Conservation (phyloP, 2,797 vertebrate species). For the Pseudochirops cupreus region DNA sequence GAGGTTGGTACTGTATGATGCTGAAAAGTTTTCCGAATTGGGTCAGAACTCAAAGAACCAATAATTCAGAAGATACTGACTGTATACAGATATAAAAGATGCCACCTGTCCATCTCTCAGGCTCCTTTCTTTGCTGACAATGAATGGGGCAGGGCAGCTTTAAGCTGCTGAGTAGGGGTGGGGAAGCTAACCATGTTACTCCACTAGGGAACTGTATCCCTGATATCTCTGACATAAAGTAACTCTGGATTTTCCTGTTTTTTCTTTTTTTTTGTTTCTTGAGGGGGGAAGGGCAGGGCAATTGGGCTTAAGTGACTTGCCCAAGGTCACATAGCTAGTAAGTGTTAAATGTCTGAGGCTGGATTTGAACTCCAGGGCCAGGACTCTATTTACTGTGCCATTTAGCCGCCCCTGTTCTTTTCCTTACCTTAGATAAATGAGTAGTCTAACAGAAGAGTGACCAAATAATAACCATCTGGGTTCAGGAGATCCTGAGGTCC, state of each 20-base stretch:
- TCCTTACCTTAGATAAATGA: conserved; percentile 40
- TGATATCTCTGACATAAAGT: neutral
- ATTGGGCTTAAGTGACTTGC: no score
- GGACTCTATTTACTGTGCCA: no score
- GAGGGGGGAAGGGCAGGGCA: no score
- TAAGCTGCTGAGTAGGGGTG: neutral
- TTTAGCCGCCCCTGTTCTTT: neutral
- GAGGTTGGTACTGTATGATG: neutral
- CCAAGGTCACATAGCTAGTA: no score
- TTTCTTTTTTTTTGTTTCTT: neutral
- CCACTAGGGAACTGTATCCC: neutral
- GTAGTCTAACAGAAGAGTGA: neutral
- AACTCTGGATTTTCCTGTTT: neutral
- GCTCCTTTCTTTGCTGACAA: neutral
- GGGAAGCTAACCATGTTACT: neutral
- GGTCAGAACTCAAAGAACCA: neutral
- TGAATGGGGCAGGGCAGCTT: neutral
- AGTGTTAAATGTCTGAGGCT: no score
- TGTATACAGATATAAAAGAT: neutral
- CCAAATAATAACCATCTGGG: conserved; percentile 40
- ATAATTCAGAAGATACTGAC: neutral
- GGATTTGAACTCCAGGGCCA: no score
- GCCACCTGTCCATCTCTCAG: neutral
- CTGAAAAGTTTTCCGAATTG: neutral
- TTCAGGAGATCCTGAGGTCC: neutral